These are phyloP conservation scores for Tenthredo amoena DNA, from an alignment of 2,888 invertebrate genomes.

Conservation along the genomic window DNA sequence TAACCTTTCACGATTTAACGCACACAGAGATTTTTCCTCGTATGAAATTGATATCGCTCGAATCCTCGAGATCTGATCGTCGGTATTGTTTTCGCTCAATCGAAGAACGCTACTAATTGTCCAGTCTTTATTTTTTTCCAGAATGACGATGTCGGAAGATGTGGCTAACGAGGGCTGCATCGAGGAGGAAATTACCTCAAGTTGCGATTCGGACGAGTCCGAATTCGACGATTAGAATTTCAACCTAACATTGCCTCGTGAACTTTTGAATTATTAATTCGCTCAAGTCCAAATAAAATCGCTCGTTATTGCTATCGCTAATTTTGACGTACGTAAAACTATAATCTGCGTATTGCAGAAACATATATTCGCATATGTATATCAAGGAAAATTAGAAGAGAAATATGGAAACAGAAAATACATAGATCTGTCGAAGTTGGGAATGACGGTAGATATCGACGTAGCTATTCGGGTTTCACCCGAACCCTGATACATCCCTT, in stretches of 20 bases:
- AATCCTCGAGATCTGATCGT: neutral
- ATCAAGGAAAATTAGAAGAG: neutral
- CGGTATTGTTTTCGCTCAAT: neutral
- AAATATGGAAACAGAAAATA: neutral
- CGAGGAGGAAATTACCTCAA: slow-evolving; percentile 69
- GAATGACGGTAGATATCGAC: neutral
- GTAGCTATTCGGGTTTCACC: neutral
- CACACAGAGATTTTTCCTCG: neutral
- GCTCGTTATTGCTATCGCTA: neutral
- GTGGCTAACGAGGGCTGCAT: slow-evolving; percentile 66
- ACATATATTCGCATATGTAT: neutral
- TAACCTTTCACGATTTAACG: neutral
- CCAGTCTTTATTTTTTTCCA: slow-evolving; percentile 57
- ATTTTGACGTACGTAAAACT: neutral
- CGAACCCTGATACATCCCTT: neutral
- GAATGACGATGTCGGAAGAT: slow-evolving; percentile 66
- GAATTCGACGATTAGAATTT: slow-evolving; percentile 65
- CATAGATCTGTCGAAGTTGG: neutral
- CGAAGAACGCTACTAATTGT: neutral
- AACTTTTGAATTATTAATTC: neutral
- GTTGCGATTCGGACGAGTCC: slow-evolving; percentile 69
- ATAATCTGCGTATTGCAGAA: neutral
- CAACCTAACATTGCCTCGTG: neutral
- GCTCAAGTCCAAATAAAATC: neutral
- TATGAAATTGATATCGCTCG: neutral